Conservation (phyloP, 2,113 vertebrate genomes). For the Antennarius striatus region DNA sequence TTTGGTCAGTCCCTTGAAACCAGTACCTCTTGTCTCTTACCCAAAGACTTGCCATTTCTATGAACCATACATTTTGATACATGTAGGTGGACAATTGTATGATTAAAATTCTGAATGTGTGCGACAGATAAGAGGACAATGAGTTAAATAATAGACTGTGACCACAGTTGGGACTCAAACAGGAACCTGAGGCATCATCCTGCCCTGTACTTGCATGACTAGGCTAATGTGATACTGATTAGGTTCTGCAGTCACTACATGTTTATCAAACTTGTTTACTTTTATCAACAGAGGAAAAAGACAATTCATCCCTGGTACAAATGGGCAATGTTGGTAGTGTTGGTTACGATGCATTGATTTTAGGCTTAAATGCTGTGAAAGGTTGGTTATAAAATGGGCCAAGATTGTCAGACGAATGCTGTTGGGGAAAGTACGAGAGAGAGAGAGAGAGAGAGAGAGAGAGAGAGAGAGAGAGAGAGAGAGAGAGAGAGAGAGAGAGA, state of each 20-base stretch:
- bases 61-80: background rate
- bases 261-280: no score
- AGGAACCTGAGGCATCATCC: constrained; percentile 20
- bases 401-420: no score
- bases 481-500: background rate
- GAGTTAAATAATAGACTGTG: constrained; percentile 14
- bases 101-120: constrained; percentile 1
- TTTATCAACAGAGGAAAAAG: constrained; percentile 2
- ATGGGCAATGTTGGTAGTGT: constrained; percentile 52
- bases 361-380: constrained; percentile 48
- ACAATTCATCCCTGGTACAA: constrained; percentile 25
- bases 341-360: constrained; percentile 64
- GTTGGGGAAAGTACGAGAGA: no score
- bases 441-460: no score
- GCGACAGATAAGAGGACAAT: constrained; percentile 15
- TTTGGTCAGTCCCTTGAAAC: no score
- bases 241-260: no score
- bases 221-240: constrained; percentile 44
- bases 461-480: constrained; percentile 21
- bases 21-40: constrained; percentile 20
- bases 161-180: background rate
- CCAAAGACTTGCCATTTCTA: constrained; percentile 5
- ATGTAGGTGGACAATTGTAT: constrained; percentile 6
- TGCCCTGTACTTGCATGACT: constrained; percentile 38
- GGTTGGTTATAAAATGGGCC: no score